phyloP scores from a whole-genome alignment of 1,140 invertebrate genomes.

The Drepana arcuata region DNA sequence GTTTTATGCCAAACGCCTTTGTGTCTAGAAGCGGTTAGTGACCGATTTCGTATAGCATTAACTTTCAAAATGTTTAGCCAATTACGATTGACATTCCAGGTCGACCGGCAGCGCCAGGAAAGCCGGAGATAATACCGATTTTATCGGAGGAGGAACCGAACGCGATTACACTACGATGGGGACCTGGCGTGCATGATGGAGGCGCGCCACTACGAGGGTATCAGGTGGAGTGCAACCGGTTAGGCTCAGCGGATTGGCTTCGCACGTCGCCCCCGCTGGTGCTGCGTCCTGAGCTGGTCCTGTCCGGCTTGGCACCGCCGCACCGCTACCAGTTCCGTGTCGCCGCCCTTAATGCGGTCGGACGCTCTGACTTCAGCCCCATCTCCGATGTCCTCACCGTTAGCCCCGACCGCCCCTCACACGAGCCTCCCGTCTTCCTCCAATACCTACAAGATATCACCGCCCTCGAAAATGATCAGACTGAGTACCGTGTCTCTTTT shows the following conservation, averaged over 20 bases:
- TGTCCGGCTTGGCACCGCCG: slow-evolving; percentile 86
- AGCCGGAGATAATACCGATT: slow-evolving; percentile 79
- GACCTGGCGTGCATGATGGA: slow-evolving; percentile 85
- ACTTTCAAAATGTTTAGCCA: too few relatives aligned
- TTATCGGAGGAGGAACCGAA: slow-evolving; percentile 81
- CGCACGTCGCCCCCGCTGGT: slow-evolving; percentile 81
- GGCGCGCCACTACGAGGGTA: slow-evolving; percentile 91
- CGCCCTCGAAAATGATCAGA: slow-evolving; percentile 85
- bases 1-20: slow-evolving; percentile 42
- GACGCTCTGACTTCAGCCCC: slow-evolving; percentile 84
- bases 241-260: slow-evolving; percentile 84
- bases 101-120: slow-evolving; percentile 82
- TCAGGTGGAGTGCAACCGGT: slow-evolving; percentile 84
- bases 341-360: slow-evolving; percentile 88
- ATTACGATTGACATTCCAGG: too few relatives aligned
- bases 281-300: slow-evolving; percentile 78
- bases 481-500: slow-evolving; percentile 87
- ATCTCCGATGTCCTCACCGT: slow-evolving; percentile 85
- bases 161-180: slow-evolving; percentile 91
- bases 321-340: slow-evolving; percentile 93
- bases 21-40: too few relatives aligned
- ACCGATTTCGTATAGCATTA: too few relatives aligned
- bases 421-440: slow-evolving; percentile 79
- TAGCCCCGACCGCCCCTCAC: slow-evolving; percentile 77
- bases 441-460: slow-evolving; percentile 77